Evolutionary conservation across 1,140 invertebrate genomes (phyloP), one percentile per base, ranked within the genome.

Genomic region (Medauroidea extradentata): DNA sequence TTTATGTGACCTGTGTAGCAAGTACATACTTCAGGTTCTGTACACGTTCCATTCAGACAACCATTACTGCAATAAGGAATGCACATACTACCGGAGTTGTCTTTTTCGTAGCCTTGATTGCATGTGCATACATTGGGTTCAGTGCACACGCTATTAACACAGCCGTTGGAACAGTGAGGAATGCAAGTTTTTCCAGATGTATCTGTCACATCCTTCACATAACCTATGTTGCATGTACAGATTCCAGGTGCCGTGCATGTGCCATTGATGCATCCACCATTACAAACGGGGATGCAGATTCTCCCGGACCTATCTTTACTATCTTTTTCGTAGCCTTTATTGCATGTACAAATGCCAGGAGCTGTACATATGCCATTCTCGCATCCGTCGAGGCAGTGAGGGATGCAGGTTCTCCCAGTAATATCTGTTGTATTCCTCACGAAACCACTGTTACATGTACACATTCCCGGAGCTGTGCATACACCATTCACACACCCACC

Each of bases 341-440:
- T 0, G 56, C 82, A 84, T 2, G 61, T 63, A 52, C 83, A 86
- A 3, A 66, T 69, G 59, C 83, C 78, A 1, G 83, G 81, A 2
- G 72, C 76, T 14, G 78, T 78, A 61, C 86, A 88, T 29, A 73
- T 78, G 4, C 81, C 82, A 61, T 81, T 72, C 3, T 67, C 65
- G 65, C 86, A 88, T 11, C 77, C 75, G 3, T 75, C 72, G 1
- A 70, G 72, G 62, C 87, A 89, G 14, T 72, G 66, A 0, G 87
- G 83, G 4, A 75, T 46, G 62, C 87, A 89, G 52, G 43, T 29
- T n/a, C 7, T 64, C 66, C 39, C 66, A 61, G 13, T 21, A 24
- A 52, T 69, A 69, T 51, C 62, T 11, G 29, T 11, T 11, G 29
- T 4, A 11, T 34, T 34, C 11, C 11, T 34, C 5, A 34, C 29